Base-by-base conservation (phyloP, 35 echinoderm and acorn worm genomes). In the Ptychodera flava region DNA sequence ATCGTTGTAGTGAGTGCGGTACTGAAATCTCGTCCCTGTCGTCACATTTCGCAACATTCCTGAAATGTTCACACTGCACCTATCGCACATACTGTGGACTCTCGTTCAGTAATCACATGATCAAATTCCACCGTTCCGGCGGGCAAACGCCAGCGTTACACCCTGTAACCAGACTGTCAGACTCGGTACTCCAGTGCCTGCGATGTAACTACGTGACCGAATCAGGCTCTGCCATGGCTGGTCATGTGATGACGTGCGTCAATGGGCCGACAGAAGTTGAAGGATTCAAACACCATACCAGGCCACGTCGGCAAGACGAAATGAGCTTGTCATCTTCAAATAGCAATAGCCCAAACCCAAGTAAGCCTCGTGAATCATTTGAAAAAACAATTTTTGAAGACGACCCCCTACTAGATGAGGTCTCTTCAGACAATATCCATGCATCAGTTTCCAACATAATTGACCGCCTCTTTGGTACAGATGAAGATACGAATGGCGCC, bases 41-140 rank as follows among this genome's bases (percentile, higher is more conserved):
- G 32, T 76, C 77, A 16, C 91, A 92, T 81, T 92, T 92, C 32
- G 83, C 45, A 32, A 34, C 76, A 29, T 52, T 16, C 45, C 80
- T 89, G 75, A 31, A 76, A 22, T 92, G 91, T 35, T 83, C 33
- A 28, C 31, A 35, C 22, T 92, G 91, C 76, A 16, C 32, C 34
- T 92, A 89, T 37, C 16, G 45, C 29, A 89, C 91, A 1, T 89
- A 37, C 82, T 92, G 91, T 76, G 81, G 82, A n/a, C n/a, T 32
- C n/a, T 82, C 91, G 16, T 84, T 84, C 78, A 76, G 81, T 31
- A 92, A 88, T 77, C 91, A 92, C 87, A 92, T 92, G 91, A 92
- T 92, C 64, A 35, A 85, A 34, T 92, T 92, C 78, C 91, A 92
- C 81, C 76, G 78, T 34, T 37, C 79, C 27, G 75, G 86, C 33